Base-by-base conservation (phyloP, 2,888 invertebrate species). In the Yponomeuta malinellus region DNA sequence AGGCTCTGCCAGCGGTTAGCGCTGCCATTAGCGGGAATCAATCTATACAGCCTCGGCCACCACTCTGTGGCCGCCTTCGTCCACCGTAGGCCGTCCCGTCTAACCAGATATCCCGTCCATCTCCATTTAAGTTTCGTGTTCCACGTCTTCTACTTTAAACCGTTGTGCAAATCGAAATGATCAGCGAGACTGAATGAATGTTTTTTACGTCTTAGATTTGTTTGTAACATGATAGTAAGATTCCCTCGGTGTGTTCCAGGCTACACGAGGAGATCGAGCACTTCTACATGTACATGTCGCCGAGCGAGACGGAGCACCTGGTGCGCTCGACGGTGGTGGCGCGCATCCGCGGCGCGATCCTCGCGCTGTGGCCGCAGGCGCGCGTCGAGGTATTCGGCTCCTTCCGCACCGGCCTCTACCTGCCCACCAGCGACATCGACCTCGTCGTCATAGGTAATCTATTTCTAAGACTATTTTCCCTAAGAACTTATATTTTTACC, bases 351-450 rank as follows among this genome's bases (percentile, higher is more conserved):
- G 93, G 94, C 79, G 97, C 98, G 74, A 97, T 99, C 83, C 93
- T 95, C 76, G 94, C 96, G 80, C 94, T 98, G 79, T 99, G 98
- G 98, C 97, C 98, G 73, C 95, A 97, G 83, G 98, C 98, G 73
- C 94, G 97, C 86, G 98, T 99, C 76, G 98, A 99, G 93, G 97
- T 99, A 81, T 99, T 99, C 93, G 99, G 99, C 81, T 98, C 98
- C 82, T 99, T 98, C 93, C 95, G 98, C 78, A 99, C 99, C 74
- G 98, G 98, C 71, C 95, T 99, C 75, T 99, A 99, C 93, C 94
- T 99, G 85, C 99, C 99, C 76, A 99, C 99, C 81, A 98, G 98
- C 83, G 95, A 95, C 83, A 95, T 95, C 80, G 94, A 94, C 76
- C 88, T 93, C 29, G 94, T 94, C 72, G 94, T 94, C 73, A 94